Percentiles rank a stretch among this genome's conserved stretches.
These are phyloP conservation scores for Columba janthina DNA, from an alignment of 2,113 vertebrate genomes.

Conservation along the genomic window DNA sequence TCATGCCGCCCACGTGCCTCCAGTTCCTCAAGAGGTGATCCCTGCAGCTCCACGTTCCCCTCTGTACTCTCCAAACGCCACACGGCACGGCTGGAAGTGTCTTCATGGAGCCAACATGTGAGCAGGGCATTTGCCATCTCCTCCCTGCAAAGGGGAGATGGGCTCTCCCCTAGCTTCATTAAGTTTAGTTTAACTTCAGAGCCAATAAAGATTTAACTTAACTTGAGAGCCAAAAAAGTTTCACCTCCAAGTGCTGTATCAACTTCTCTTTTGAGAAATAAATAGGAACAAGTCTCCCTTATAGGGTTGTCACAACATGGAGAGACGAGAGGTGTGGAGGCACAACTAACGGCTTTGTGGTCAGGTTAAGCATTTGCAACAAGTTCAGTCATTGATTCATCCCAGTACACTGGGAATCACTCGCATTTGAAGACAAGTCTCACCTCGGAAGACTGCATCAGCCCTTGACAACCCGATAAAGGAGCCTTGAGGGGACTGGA, in stretches of 20 bases:
- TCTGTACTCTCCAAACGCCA: background rate
- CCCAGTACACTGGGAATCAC: background rate
- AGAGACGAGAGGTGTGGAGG: background rate
- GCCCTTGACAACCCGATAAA: background rate
- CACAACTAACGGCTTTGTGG: background rate
- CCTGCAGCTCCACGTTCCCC: background rate
- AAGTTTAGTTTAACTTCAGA: background rate
- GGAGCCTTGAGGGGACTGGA: constrained; percentile 20
- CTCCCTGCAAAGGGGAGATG: background rate
- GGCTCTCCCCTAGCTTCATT: background rate
- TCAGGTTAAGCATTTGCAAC: background rate
- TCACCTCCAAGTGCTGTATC: background rate
- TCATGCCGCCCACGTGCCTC: background rate
- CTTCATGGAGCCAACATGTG: background rate
- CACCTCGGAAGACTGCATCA: background rate
- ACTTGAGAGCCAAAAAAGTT: constrained; percentile 16
- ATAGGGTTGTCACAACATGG: background rate
- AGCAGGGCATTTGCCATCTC: background rate
- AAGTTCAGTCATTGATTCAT: background rate
- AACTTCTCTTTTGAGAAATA: background rate
- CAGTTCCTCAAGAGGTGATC: background rate
- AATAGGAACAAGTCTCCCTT: background rate
- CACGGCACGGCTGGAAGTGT: background rate
- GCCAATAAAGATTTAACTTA: background rate
- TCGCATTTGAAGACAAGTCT: background rate